Base-by-base conservation (phyloP, 2,113 vertebrate genomes). In the Callipepla californica region DNA sequence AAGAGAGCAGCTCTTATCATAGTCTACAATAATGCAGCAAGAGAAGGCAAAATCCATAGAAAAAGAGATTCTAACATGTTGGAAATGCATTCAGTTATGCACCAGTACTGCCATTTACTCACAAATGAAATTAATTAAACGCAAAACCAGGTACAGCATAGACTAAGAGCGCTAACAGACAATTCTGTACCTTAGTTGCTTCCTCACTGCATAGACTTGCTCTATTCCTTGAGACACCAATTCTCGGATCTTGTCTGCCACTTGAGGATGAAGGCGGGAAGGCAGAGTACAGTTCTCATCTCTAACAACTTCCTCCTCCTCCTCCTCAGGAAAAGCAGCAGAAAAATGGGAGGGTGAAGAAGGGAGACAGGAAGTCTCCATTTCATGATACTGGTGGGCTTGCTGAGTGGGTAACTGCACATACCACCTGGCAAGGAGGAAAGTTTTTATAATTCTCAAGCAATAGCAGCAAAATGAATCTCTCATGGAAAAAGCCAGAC, bases 201-300 rank as follows among this genome's bases (percentile, higher is more conserved):
- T 98, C 85, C 98, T 98, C 76, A 98, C 98, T 91, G 97, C 95
- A 96, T 98, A 98, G 63, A 98, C 98, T 93, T 98, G 98, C 80
- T 97, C 96, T 92, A 97, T 93, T 69, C 98, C 98, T 92, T 98
- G 98, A 67, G 97, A 97, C 63, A 98, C 98, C 95, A 98, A 94
- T 11, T 98, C 98, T 77, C 97, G 96, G 93, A 98, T 98, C 93
- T 98, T 98, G 81, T 98, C 98, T 45, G 98, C 98, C 79, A 98
- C 98, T 87, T 97, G 97, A 70, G 98, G 98, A 96, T 98, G 98
- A 42, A 98, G 97, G 23, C 98, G 98, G 83, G 98, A 98, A 34
- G 98, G 97, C 47, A 98, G 85, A 23, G 68, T 36, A 85, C 94
- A 96, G 50, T 95, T 98, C 87, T 98, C 98, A 85, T 98, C 98